Evolutionary conservation across 2,113 vertebrate genomes (phyloP).

Genomic region (Cyphomyrus plagiostoma): DNA sequence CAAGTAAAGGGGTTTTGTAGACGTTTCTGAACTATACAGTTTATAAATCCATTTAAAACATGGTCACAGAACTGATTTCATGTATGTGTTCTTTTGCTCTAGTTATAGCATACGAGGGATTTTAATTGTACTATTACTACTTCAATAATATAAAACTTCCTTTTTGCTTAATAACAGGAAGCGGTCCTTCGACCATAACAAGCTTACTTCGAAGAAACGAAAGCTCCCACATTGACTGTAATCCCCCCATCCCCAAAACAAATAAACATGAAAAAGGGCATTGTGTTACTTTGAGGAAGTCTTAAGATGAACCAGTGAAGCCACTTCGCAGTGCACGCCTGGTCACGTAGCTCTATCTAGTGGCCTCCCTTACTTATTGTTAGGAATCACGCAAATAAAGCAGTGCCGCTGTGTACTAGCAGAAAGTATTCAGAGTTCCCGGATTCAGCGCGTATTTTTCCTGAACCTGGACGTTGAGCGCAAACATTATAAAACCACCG

Average conservation of each 20-base stretch:
- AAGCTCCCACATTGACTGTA: neutral
- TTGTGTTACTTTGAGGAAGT: neutral
- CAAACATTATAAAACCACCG: neutral
- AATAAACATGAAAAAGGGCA: neutral
- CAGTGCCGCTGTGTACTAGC: neutral
- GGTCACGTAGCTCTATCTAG: conserved; percentile 17
- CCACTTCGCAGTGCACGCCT: neutral
- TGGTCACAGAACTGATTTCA: neutral
- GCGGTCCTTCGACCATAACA: neutral
- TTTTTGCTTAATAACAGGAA: neutral
- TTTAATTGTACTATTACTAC: neutral
- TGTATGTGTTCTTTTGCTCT: neutral
- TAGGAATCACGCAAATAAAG: neutral
- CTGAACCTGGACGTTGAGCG: neutral
- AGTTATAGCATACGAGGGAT: neutral
- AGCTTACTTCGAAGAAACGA: neutral
- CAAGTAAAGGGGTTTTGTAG: neutral
- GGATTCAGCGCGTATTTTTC: neutral
- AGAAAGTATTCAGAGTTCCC: neutral
- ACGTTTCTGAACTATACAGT: neutral
- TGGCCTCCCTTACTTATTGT: neutral
- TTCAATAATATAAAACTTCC: neutral
- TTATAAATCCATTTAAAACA: neutral
- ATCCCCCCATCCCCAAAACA: neutral
- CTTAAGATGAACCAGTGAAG: conserved; percentile 7